These are phyloP conservation scores for Microchirus variegatus DNA, from an alignment of 2,797 vertebrate species.

Conservation along the genomic window DNA sequence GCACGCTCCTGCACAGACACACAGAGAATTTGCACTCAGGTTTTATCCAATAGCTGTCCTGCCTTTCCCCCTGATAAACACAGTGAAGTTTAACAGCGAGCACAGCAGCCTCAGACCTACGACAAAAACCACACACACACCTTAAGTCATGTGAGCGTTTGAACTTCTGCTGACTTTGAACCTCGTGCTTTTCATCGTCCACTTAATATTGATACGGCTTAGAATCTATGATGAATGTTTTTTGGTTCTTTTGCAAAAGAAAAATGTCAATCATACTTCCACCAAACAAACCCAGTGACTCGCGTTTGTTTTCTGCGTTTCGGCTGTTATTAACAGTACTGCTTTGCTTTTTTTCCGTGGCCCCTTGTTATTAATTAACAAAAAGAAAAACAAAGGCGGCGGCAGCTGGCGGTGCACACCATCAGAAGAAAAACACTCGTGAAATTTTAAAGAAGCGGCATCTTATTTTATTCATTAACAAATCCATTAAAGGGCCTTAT, in stretches of 20 bases:
- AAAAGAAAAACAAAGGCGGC: slow-evolving; percentile 16
- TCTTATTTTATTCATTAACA: slow-evolving; percentile 98
- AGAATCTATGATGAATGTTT: slow-evolving; percentile 42
- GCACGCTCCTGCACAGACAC: slow-evolving; percentile 29
- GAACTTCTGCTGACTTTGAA: slow-evolving; percentile 30
- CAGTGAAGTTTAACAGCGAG: slow-evolving; percentile 33
- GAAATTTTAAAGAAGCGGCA: slow-evolving; percentile 93
- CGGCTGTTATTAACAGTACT: not conserved
- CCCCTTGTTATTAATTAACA: not conserved
- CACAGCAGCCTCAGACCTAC: slow-evolving; percentile 28
- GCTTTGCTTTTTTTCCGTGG: not conserved
- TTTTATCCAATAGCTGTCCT: slow-evolving; percentile 58
- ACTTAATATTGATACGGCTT: slow-evolving; percentile 48
- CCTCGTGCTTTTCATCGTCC: slow-evolving; percentile 28
- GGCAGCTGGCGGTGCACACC: slow-evolving; percentile 72
- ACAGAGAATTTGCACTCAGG: slow-evolving; percentile 38
- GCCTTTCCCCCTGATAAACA: slow-evolving; percentile 36
- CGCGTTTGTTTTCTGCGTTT: slow-evolving; percentile 6
- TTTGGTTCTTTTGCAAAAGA: not conserved
- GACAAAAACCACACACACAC: slow-evolving; percentile 45
- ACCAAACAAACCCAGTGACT: not conserved
- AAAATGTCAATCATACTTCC: not conserved
- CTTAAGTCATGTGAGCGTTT: slow-evolving; percentile 28
- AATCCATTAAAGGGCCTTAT: slow-evolving; percentile 94
- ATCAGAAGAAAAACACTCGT: slow-evolving; percentile 85